Conservation (phyloP, 2,888 invertebrate species). For the Agonopterix alstromeriana region DNA sequence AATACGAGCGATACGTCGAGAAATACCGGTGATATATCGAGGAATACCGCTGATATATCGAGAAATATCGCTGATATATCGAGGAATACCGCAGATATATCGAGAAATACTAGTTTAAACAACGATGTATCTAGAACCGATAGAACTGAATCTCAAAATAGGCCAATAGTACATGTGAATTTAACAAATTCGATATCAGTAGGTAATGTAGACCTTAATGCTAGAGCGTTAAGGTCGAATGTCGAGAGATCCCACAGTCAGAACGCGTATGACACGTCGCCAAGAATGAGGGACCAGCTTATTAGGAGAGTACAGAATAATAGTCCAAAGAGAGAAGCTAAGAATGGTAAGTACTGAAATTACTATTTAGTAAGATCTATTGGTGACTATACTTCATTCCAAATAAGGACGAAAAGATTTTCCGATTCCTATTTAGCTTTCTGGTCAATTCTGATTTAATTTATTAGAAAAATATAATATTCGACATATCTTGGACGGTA, state of each 20-base stretch:
- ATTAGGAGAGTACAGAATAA: conserved; percentile 35
- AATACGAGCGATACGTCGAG: neutral
- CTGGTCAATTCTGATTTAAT: too few relatives aligned
- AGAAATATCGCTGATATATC: neutral
- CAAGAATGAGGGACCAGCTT: conserved; percentile 31
- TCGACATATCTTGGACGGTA: too few relatives aligned
- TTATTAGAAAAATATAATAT: too few relatives aligned
- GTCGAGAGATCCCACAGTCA: conserved; percentile 59
- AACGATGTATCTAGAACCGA: neutral
- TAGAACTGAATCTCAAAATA: neutral
- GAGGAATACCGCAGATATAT: neutral
- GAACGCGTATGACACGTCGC: conserved; percentile 44
- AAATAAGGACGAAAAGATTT: too few relatives aligned
- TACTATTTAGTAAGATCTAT: too few relatives aligned
- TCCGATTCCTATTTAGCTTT: too few relatives aligned
- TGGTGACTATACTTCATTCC: too few relatives aligned
- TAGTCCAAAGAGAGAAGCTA: conserved; percentile 44
- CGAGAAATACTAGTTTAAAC: neutral
- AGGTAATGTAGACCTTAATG: conserved; percentile 22
- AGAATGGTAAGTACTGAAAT: conserved; percentile 38
- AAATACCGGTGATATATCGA: neutral
- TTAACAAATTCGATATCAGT: conserved; percentile 6
- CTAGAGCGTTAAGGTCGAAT: conserved; percentile 27
- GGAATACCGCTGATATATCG: neutral
- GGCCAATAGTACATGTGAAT: conserved; percentile 3